Conservation (phyloP, 2,113 vertebrate genomes). For the Mungos mungo region DNA sequence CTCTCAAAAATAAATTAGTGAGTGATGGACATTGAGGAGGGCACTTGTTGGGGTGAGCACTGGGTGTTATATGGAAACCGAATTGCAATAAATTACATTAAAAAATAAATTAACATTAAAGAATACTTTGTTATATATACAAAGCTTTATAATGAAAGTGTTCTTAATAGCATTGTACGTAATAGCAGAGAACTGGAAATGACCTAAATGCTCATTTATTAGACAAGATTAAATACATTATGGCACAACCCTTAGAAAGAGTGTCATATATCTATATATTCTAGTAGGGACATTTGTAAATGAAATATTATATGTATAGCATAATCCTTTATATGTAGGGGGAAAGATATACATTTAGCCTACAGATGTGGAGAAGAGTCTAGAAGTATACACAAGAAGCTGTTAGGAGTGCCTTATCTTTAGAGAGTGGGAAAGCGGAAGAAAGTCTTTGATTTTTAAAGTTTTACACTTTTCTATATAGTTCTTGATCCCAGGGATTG, state of each 20-base stretch:
- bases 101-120: not conserved
- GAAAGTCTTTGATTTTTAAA: constrained; percentile 19
- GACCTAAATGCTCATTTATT: not conserved
- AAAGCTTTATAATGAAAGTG: not conserved
- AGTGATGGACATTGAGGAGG: too few species aligned
- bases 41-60: too few species aligned
- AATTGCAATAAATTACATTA: too few species aligned
- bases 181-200: constrained; percentile 9
- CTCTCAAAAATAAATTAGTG: too few species aligned
- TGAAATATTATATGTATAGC: not conserved
- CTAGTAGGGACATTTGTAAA: not conserved
- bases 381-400: not conserved
- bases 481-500: not conserved
- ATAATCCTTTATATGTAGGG: not conserved
- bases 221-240: constrained; percentile 17
- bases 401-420: not conserved
- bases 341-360: not conserved
- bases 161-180: not conserved
- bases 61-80: too few species aligned
- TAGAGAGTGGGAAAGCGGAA: not conserved
- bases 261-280: not conserved
- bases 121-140: not conserved
- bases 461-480: not conserved
- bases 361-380: not conserved
- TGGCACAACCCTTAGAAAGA: not conserved